Evolutionary conservation across 2,113 vertebrate genomes (phyloP).

Genomic region (Zonotrichia leucophrys): DNA sequence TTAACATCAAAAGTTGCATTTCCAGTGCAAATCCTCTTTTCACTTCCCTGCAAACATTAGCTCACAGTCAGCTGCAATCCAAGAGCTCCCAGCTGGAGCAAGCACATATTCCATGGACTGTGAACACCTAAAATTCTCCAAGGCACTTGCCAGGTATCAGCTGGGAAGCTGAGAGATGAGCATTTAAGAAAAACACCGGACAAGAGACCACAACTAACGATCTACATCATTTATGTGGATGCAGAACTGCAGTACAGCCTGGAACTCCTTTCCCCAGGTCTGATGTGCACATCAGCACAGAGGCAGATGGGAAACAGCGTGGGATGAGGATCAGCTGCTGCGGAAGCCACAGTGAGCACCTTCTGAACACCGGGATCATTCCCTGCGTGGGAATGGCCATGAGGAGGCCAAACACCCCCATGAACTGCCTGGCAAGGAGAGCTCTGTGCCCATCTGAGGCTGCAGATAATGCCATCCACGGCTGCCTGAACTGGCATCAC

Average conservation of each 20-base stretch:
- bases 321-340: not conserved
- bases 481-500: not conserved
- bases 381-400: rapidly evolving
- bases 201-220: not conserved
- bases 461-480: not conserved
- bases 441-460: not conserved
- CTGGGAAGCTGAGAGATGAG: not conserved
- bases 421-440: not conserved
- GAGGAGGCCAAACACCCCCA: not conserved
- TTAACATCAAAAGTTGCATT: not conserved
- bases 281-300: rapidly evolving
- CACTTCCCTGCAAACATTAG: not conserved
- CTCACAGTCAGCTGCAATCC: not conserved
- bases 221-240: not conserved
- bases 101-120: not conserved
- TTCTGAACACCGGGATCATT: not conserved
- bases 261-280: not conserved
- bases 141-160: not conserved
- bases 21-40: not conserved
- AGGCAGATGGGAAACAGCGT: rapidly evolving
- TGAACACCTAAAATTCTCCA: not conserved
- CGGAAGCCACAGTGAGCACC: rapidly evolving
- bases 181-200: not conserved
- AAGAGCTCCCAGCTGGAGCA: not conserved
- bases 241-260: too few species aligned